Evolutionary conservation across 2,888 invertebrate species (phyloP), one percentile per base, ranked within the genome.

Genomic region (Monochamus alternatus): DNA sequence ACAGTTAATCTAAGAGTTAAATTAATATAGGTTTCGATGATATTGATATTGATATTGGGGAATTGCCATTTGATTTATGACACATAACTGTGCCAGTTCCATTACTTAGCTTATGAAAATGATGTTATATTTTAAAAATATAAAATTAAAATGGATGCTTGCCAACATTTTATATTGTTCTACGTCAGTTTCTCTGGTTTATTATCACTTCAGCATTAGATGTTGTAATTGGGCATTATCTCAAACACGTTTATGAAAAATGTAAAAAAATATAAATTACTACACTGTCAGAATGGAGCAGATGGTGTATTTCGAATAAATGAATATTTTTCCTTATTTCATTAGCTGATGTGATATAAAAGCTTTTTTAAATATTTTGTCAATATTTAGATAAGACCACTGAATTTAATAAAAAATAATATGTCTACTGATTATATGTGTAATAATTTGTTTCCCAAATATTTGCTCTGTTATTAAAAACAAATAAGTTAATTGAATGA

Each of bases 391-490:
- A 55, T 55, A 55, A 55, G n/a, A 14, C 55, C 14, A 55, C 14
- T 55, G 55, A 55, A 55, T 55, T 55, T 22, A 55, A 7, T 55
- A 55, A n/a, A 22, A 55, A 55, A 55, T 22, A 55, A 55, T 55
- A 22, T n/a, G 3, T 7, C 14, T 22, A 22, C 22, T 22, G 55
- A 55, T n/a, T 55, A 55, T 3, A 7, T 55, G 22, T 55, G 55
- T 55, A 55, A 55, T n/a, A 14, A 55, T 14, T 55, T 55, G 22
- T 22, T 22, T 55, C 14, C 3, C 22, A 55, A 55, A 55, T 55
- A 55, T 55, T 55, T 55, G 7, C 55, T n/a, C 22, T 12, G n/a
- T 55, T 55, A 55, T 55, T 22, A 9, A n/a, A 55, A 14, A 55
- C 1, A 14, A n/a, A 10, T 55, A 4, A 55, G n/a, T 51, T 51